Percentiles rank a stretch among this genome's conserved stretches.
phyloP scores from a whole-genome alignment of 2,113 vertebrate genomes.

The Xenus cinereus region DNA sequence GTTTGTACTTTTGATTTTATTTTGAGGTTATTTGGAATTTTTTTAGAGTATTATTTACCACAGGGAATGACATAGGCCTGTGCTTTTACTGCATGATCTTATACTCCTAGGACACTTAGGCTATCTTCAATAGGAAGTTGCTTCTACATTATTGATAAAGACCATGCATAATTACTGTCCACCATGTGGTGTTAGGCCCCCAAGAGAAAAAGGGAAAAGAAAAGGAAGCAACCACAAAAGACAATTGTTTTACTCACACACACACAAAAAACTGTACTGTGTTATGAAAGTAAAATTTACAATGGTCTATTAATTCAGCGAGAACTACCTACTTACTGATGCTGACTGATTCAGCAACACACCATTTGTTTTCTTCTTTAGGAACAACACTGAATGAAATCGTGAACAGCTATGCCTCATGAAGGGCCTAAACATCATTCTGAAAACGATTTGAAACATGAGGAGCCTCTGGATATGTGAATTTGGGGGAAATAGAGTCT shows the following conservation, averaged over 20 bases:
- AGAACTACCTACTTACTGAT: neutral
- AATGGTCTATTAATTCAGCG: neutral
- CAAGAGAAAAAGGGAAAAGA: neutral
- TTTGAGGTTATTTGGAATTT: neutral
- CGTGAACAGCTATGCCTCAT: neutral
- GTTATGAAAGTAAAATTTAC: constrained; percentile 1
- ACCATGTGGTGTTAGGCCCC: constrained; percentile 1
- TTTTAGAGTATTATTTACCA: neutral
- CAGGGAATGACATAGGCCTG: neutral
- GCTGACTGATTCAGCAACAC: neutral
- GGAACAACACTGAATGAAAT: neutral
- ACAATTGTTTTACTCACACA: constrained; percentile 5
- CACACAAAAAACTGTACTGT: neutral
- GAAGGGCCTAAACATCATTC: neutral
- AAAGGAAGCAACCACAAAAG: neutral
- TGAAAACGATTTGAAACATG: neutral
- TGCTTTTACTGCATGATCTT: neutral
- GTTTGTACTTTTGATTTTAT: neutral
- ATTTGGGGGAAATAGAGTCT: neutral
- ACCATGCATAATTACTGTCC: constrained; percentile 57
- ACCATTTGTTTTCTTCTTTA: neutral
- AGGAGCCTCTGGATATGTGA: neutral
- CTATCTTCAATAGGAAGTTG: neutral
- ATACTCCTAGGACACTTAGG: neutral
- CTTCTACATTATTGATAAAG: constrained; percentile 50